Evolutionary conservation across 2,113 vertebrate genomes (phyloP).

Genomic region (Gymnorhina tibicen): DNA sequence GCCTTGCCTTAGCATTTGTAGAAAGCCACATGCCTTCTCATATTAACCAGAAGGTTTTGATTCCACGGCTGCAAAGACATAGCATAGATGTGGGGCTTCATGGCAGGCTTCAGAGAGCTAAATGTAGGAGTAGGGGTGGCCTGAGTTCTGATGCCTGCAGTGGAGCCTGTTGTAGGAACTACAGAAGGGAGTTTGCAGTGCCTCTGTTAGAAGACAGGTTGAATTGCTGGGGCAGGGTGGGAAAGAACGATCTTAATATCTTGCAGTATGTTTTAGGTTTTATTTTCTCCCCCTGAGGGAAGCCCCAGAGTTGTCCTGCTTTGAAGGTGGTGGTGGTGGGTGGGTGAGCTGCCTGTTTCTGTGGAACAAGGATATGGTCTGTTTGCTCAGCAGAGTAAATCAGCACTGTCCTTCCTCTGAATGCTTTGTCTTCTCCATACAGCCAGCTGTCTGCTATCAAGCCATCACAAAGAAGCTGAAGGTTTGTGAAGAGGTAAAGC

Average conservation of each 20-base stretch:
- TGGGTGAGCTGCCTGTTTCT: neutral
- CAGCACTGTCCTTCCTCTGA: neutral
- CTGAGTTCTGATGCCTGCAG: neutral
- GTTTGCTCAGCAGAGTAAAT: neutral
- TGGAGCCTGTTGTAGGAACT: neutral
- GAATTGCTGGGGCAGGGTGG: neutral
- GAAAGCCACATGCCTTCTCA: neutral
- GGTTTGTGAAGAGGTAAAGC: conserved; percentile 90
- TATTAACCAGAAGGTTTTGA: neutral
- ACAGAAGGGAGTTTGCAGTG: neutral
- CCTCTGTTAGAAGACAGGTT: neutral
- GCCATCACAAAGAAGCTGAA: conserved; percentile 96
- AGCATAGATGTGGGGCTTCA: neutral
- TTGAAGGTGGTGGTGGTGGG: neutral
- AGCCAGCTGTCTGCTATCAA: conserved; percentile 80
- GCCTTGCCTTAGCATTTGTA: neutral
- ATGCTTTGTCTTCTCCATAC: conserved; percentile 34
- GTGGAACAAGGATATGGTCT: neutral
- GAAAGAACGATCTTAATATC: neutral
- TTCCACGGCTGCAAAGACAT: neutral
- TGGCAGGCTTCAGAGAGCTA: neutral
- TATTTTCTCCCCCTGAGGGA: neutral
- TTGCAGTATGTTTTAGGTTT: neutral
- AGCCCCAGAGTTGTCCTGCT: neutral
- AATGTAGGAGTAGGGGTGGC: neutral